Percentiles rank a stretch among this genome's conserved stretches.
Conservation (phyloP, 2,888 invertebrate species). For the Spatulosminthurus flaviceps region DNA sequence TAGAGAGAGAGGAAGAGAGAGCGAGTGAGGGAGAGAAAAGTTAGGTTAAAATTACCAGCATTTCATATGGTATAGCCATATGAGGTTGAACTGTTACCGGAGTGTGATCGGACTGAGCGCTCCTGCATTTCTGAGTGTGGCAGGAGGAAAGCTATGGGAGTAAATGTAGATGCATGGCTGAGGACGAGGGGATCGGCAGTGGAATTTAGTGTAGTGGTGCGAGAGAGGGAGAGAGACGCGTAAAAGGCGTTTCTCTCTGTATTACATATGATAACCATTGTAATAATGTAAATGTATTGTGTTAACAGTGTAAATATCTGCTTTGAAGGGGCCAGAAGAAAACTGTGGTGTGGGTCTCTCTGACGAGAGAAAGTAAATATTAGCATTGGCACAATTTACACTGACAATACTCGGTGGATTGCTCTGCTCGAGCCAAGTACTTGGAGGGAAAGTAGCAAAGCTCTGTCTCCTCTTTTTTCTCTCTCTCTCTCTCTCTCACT, state of each 20-base stretch:
- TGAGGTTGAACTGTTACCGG: too few relatives aligned
- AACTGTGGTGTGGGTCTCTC: constrained; percentile 4
- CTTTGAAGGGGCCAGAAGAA: constrained; percentile 14
- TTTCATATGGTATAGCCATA: too few relatives aligned
- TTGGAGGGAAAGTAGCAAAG: neutral
- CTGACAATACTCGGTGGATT: constrained; percentile 21
- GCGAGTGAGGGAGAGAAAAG: too few relatives aligned
- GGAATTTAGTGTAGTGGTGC: neutral
- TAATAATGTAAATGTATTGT: constrained; percentile 18
- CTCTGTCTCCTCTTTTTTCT: neutral
- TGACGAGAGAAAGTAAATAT: constrained; percentile 20
- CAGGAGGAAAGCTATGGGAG: neutral
- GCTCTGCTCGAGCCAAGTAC: constrained; percentile 15
- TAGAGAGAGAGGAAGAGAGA: too few relatives aligned
- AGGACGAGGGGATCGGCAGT: neutral
- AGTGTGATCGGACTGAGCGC: neutral
- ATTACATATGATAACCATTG: constrained; percentile 18
- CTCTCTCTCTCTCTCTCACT: neutral
- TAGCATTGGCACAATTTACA: constrained; percentile 27
- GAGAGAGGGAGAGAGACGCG: neutral
- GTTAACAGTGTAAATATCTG: constrained; percentile 18
- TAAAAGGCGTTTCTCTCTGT: neutral
- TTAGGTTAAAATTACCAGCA: too few relatives aligned
- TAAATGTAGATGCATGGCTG: neutral
- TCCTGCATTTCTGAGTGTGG: neutral